Evolutionary conservation across 1,140 invertebrate species (phyloP).

Genomic region (Metopolophium dirhodum): DNA sequence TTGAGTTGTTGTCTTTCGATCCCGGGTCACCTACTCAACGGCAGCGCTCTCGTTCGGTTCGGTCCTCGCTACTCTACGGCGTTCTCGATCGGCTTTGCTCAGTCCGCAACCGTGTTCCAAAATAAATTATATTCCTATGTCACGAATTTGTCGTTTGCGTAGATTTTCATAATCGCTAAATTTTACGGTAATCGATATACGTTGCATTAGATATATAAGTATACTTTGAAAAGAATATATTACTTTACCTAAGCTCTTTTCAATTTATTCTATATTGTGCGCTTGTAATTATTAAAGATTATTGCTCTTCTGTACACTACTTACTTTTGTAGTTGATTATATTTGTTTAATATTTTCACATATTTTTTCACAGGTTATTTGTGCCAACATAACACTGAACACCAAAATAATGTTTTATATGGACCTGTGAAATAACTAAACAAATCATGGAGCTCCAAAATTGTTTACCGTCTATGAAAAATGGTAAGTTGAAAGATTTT

Average conservation of each 20-base stretch:
- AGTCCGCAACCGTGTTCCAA: no score
- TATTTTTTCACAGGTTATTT: constrained; percentile 1
- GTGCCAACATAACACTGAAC: constrained; percentile 56
- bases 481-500: background rate
- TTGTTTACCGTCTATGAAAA: constrained; percentile 43
- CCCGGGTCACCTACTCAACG: no score
- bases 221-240: background rate
- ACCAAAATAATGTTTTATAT: background rate
- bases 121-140: no score
- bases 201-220: background rate
- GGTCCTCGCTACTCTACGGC: background rate
- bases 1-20: background rate
- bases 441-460: constrained; percentile 42
- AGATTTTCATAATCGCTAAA: background rate
- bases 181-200: background rate
- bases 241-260: background rate
- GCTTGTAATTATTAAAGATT: background rate
- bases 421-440: background rate
- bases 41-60: no score
- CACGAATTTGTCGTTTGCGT: background rate
- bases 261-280: background rate
- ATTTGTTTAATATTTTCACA: background rate
- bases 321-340: background rate
- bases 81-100: background rate
- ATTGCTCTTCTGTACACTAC: background rate